phyloP scores from a whole-genome alignment of 2,888 invertebrate species.

The Trichopoda pennipes region DNA sequence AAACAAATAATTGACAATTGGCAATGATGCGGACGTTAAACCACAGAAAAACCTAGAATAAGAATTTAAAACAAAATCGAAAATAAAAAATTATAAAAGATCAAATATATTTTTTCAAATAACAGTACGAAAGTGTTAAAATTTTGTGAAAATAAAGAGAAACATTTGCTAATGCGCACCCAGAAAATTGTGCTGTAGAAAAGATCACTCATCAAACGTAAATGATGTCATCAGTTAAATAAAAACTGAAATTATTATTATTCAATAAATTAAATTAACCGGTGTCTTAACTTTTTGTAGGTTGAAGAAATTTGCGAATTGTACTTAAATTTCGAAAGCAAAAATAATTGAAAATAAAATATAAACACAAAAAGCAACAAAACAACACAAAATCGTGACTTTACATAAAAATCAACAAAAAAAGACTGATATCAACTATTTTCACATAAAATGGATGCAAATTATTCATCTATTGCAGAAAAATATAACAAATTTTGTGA shows the following conservation, averaged over 20 bases:
- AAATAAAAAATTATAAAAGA: too few relatives aligned
- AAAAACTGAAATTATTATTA: conserved; percentile 44
- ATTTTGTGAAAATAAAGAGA: conserved; percentile 12
- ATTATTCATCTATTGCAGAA: conserved; percentile 69
- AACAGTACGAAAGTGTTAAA: conserved; percentile 8
- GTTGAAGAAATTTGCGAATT: conserved; percentile 20
- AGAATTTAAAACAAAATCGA: too few relatives aligned
- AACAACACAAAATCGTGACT: neutral
- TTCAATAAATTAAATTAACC: conserved; percentile 47
- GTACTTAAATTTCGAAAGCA: conserved; percentile 32
- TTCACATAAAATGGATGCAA: conserved; percentile 70
- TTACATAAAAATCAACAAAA: conserved; percentile 2
- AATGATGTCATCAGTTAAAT: conserved; percentile 63
- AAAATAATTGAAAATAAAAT: conserved; percentile 5
- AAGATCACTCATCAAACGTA: conserved; percentile 41
- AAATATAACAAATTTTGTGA: conserved; percentile 77
- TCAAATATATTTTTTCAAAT: neutral
- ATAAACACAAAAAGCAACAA: conserved; percentile 16
- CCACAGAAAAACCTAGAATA: too few relatives aligned
- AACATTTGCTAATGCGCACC: conserved; percentile 3
- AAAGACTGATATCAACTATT: conserved; percentile 21
- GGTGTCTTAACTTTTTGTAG: conserved; percentile 59
- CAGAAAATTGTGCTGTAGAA: conserved; percentile 37
- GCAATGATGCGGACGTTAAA: too few relatives aligned
- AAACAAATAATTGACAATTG: too few relatives aligned